Base-by-base conservation (phyloP, 2,797 vertebrate species). In the Urosaurus nigricauda region DNA sequence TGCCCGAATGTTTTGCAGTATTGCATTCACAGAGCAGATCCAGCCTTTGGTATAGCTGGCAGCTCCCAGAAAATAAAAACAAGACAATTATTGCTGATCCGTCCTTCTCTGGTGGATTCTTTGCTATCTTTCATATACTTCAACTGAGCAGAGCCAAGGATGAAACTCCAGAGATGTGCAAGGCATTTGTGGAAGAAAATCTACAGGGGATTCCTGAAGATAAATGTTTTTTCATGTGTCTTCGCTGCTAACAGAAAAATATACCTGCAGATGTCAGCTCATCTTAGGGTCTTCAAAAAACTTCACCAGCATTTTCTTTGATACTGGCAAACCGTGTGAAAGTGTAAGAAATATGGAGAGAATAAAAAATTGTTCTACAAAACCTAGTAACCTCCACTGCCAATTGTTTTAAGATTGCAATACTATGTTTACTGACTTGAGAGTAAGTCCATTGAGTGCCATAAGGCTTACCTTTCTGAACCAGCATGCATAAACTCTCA, bases 71-170 rank as follows among this genome's bases (percentile, higher is more conserved):
- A 79, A 79, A 78, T 84, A 79, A 84, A 82, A 84, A 79, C 13
- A 88, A 88, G 82, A 71, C 87, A 58, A 88, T 88, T 84, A 73
- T 71, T 88, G 82, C 43, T 24, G 29, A 82, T 85, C 68, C 14
- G 51, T 75, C 1, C 83, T 74, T 14, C 35, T 86, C 35, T 65
- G 56, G 51, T 77, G 60, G 43, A 82, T 75, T 83, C 84, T 70
- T 86, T 89, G 58, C 79, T 70, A 83, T 68, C 79, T 86, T 89
- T 89, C 84, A 83, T 70, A 80, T 80, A 83, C 47, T 83, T 83
- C 84, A 77, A 47, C 24, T 73, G 82, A 79, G 83, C 63, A 70
- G 80, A 82, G 71, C 88, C 32, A 40, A 56, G 21, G 68, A 86
- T n/a, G 79, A 86, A 89, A 86, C 80, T 89, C 79, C 26, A 43